phyloP scores from a whole-genome alignment of 1,140 invertebrate genomes.

The Hyphantria cunea region DNA sequence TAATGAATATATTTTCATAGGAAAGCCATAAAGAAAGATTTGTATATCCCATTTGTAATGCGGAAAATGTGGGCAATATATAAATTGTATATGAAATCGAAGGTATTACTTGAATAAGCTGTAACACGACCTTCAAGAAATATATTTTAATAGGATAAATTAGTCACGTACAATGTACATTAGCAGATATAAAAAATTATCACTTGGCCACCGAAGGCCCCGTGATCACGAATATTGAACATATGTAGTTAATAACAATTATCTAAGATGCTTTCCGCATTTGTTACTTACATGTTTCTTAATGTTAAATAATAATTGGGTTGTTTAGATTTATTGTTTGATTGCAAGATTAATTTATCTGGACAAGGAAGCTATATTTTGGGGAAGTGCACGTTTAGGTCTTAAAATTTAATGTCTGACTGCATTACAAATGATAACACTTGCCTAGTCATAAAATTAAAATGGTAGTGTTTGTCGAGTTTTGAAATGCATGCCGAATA shows the following conservation, averaged over 20 bases:
- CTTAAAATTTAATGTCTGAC: not conserved
- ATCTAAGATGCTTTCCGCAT: constrained; percentile 3
- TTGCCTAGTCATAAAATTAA: too few relatives aligned
- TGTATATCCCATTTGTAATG: too few relatives aligned
- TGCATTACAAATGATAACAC: too few relatives aligned
- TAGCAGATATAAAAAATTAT: constrained; percentile 21
- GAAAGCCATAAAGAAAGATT: not conserved
- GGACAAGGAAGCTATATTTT: not conserved
- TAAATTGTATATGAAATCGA: too few relatives aligned
- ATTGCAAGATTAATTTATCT: not conserved
- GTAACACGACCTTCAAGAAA: not conserved
- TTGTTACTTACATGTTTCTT: constrained; percentile 9
- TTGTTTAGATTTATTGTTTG: not conserved
- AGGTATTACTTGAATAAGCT: not conserved
- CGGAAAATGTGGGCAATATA: too few relatives aligned
- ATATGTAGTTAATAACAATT: constrained; percentile 1
- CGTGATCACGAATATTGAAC: constrained; percentile 4
- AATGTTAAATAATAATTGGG: constrained; percentile 5
- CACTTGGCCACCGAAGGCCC: constrained; percentile 8
- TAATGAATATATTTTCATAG: not conserved
- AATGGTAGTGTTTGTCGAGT: too few relatives aligned
- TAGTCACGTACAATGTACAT: constrained; percentile 4
- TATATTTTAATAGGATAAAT: not conserved
- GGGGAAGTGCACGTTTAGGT: not conserved
- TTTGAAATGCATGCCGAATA: too few relatives aligned